Percentiles rank a stretch among this genome's conserved stretches.
Evolutionary conservation across 2,797 vertebrate species (phyloP).

Genomic region (Heliangelus exortis): DNA sequence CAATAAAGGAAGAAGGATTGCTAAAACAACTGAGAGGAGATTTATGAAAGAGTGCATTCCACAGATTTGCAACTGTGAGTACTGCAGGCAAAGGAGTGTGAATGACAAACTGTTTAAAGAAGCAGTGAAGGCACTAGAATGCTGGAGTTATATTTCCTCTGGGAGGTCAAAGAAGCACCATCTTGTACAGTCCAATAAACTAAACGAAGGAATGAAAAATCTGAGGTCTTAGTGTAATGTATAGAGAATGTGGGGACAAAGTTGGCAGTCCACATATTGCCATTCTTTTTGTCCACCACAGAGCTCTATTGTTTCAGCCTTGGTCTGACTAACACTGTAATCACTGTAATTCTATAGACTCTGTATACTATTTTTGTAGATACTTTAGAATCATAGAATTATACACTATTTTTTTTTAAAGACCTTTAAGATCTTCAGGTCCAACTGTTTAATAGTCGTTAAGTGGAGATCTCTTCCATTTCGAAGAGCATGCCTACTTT

Average conservation of each 20-base stretch:
- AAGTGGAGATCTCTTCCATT: not conserved
- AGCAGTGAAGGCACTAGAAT: constrained; percentile 18
- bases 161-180: constrained; percentile 40
- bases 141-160: constrained; percentile 28
- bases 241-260: not conserved
- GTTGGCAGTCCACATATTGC: rapidly evolving
- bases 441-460: not conserved
- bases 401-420: no score
- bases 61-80: not conserved
- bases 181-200: not conserved
- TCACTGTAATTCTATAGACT: not conserved
- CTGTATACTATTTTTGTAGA: not conserved
- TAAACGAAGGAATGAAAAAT: not conserved
- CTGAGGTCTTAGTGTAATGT: not conserved
- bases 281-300: not conserved
- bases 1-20: constrained; percentile 63
- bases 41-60: constrained; percentile 51
- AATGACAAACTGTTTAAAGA: constrained; percentile 56
- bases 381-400: not conserved
- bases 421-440: no score
- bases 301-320: not conserved
- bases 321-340: not conserved
- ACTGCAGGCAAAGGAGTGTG: constrained; percentile 23
- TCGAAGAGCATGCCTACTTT: not conserved
- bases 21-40: constrained; percentile 43